Percentiles rank a stretch among this genome's conserved stretches.
Conservation (phyloP, 2,888 invertebrate species). For the Drosophila seclusa region DNA sequence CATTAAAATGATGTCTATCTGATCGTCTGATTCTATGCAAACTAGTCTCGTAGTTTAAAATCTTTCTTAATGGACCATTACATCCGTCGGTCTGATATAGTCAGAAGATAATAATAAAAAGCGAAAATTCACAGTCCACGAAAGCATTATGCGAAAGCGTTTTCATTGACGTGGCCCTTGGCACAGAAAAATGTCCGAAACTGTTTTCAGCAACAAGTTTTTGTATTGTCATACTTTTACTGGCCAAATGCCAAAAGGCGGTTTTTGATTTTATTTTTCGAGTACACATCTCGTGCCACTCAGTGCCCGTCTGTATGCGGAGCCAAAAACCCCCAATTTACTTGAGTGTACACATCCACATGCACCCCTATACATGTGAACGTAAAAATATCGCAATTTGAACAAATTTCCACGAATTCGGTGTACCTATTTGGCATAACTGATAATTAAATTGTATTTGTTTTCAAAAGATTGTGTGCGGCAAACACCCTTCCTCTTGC, state of each 20-base stretch:
- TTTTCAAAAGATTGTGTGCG: conserved; percentile 22
- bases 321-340: conserved; percentile 40
- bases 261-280: conserved; percentile 17
- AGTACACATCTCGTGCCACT: conserved; percentile 65
- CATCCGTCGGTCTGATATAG: background rate
- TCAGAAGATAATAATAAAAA: background rate
- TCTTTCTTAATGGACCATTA: background rate
- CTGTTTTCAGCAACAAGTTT: conserved; percentile 34
- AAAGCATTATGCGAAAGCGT: conserved; percentile 29
- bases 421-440: conserved; percentile 28
- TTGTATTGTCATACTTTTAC: conserved; percentile 8
- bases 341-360: background rate
- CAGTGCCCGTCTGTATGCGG: conserved; percentile 51
- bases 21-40: background rate
- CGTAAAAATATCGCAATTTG: conserved; percentile 5
- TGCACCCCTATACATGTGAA: background rate
- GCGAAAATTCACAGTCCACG: background rate
- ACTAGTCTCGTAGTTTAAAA: background rate
- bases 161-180: conserved; percentile 52
- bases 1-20: background rate
- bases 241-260: conserved; percentile 32
- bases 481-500: conserved; percentile 16
- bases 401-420: conserved; percentile 66
- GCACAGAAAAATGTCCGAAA: conserved; percentile 33
- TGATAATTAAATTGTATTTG: conserved; percentile 35